Evolutionary conservation across 2,888 invertebrate species (phyloP).

Genomic region (Polyommatus icarus): DNA sequence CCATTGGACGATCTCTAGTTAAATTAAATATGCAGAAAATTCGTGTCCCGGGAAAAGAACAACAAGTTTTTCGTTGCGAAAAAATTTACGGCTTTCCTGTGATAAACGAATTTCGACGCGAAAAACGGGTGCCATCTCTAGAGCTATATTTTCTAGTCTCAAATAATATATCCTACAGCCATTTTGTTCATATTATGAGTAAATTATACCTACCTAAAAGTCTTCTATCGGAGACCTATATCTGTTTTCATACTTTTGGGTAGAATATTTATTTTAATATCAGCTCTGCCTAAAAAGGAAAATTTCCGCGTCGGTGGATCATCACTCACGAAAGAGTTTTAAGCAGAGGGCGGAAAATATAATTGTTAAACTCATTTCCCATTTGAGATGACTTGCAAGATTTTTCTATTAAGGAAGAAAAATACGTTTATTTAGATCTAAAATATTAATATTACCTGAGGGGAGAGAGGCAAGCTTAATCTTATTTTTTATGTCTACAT

Average conservation of each 20-base stretch:
- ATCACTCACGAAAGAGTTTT: constrained; percentile 5
- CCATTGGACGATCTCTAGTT: too few relatives aligned
- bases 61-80: too few relatives aligned
- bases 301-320: neutral
- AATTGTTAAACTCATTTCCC: constrained; percentile 22
- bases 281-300: neutral
- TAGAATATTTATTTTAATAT: neutral
- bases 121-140: too few relatives aligned
- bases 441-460: neutral
- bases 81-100: too few relatives aligned
- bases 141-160: too few relatives aligned
- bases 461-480: neutral
- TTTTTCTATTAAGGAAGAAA: neutral
- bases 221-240: too few relatives aligned
- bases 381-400: neutral
- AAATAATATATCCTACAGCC: too few relatives aligned
- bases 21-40: too few relatives aligned
- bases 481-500: neutral
- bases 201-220: too few relatives aligned
- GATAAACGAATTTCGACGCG: too few relatives aligned
- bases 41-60: too few relatives aligned
- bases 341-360: neutral
- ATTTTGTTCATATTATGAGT: too few relatives aligned
- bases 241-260: neutral
- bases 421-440: neutral